These are phyloP conservation scores for Watsonalla binaria DNA, from an alignment of 2,888 invertebrate genomes.

Conservation along the genomic window DNA sequence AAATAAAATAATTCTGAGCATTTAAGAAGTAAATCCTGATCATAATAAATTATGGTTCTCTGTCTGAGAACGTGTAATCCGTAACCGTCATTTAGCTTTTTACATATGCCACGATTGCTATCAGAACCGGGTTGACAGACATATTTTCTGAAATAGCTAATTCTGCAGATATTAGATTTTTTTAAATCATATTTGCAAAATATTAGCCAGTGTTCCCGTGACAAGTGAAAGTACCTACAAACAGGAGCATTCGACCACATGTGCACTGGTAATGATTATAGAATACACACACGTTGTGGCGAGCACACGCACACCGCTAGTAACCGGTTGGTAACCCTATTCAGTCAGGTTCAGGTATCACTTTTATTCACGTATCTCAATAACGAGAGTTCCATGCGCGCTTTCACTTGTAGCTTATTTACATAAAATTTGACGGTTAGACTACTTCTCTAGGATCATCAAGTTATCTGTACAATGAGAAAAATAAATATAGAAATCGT, in stretches of 20 bases:
- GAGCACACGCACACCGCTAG: slow-evolving; percentile 22
- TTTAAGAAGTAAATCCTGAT: too few species aligned
- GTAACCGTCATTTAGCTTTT: too few species aligned
- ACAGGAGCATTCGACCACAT: background rate
- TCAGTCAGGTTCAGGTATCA: slow-evolving; percentile 24
- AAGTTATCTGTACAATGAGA: background rate
- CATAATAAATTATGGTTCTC: too few species aligned
- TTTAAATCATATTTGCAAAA: background rate
- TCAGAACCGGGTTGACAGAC: too few species aligned
- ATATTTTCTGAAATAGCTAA: too few species aligned
- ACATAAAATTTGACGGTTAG: slow-evolving; percentile 13
- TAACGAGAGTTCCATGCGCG: slow-evolving; percentile 13
- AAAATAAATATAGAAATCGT: too few species aligned
- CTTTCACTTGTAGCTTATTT: slow-evolving; percentile 48
- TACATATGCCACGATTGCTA: too few species aligned
- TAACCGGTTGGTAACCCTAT: background rate
- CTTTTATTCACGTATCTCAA: slow-evolving; percentile 32
- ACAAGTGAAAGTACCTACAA: background rate
- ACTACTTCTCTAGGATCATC: background rate
- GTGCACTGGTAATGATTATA: background rate
- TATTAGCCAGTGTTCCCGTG: slow-evolving; percentile 16
- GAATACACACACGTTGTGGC: slow-evolving; percentile 6
- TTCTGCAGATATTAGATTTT: too few species aligned
- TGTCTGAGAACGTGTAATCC: too few species aligned
- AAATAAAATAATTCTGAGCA: too few species aligned